Evolutionary conservation across 2,113 vertebrate species (phyloP).

Genomic region (Calyptomena viridis): DNA sequence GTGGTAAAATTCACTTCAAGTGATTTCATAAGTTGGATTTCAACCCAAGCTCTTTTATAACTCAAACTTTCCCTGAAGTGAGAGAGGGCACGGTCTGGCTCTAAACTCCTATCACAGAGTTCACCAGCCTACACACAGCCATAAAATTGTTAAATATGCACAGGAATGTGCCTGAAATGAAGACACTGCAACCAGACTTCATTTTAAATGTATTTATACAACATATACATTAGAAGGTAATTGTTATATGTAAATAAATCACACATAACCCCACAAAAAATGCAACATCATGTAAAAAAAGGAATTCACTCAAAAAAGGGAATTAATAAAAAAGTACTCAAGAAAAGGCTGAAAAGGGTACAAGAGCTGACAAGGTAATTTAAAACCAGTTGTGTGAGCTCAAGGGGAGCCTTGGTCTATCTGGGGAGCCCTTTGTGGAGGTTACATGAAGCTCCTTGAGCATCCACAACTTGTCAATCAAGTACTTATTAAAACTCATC

Average conservation of each 20-base stretch:
- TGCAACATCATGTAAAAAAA: not conserved
- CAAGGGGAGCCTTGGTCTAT: not conserved
- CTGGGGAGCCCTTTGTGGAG: not conserved
- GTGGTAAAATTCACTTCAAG: not conserved
- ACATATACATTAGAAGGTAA: too few relatives aligned
- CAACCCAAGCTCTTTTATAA: not conserved
- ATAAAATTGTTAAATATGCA: not conserved
- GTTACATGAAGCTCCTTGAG: not conserved
- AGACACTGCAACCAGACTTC: not conserved
- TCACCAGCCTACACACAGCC: not conserved
- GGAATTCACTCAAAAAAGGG: not conserved
- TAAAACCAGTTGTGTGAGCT: not conserved
- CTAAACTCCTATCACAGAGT: not conserved
- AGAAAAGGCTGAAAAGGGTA: not conserved
- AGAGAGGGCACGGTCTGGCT: not conserved
- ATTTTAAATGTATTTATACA: not conserved
- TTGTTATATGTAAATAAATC: not conserved
- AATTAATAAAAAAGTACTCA: not conserved
- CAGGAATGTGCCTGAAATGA: not conserved
- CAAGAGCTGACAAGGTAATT: not conserved
- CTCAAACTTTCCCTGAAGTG: not conserved
- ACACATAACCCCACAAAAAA: accelerated
- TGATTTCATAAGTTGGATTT: not conserved
- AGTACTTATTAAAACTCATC: not conserved
- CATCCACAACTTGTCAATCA: not conserved